Base-by-base conservation (phyloP, 2,113 vertebrate genomes). In the Chaetops frenatus region DNA sequence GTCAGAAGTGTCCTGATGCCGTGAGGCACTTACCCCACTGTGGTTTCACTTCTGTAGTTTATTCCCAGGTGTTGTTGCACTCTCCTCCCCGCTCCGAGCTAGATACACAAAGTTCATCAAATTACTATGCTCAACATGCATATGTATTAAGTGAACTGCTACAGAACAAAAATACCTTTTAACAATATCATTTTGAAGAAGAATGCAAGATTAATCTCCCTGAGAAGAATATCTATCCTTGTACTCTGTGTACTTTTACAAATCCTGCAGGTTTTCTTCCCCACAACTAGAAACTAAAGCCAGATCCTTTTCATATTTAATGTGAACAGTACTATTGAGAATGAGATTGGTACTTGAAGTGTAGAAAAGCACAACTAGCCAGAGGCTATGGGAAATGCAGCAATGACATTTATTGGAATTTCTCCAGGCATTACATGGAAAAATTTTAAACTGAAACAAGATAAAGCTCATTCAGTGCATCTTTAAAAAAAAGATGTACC, bases 351-450 rank as follows among this genome's bases (percentile, higher is more conserved):
- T 65, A 79, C 24, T 21, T 48, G 29, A 93, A 67, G 77, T 23
- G 36, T 18, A 88, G 51, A 70, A 58, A 90, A 94, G 94, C 28
- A 91, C 86, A 95, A 94, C 23, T 80, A 95, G 56, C 40, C 79
- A 56, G n/a, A 93, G 78, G 65, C 51, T 82, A 91, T 70, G 54
- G 73, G 88, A 97, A 97, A 90, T 79, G 92, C 92, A 97, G 95
- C 95, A 96, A 97, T 96, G 92, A 86, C 81, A 95, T 98, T 98
- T 98, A 98, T 98, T 98, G 94, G 92, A 98, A 96, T 97, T 95
- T 91, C 94, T 95, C 94, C 94, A 96, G 86, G 97, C 95, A 92
- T 95, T 94, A 97, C 94, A 98, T 94, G 94, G 94, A 95, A 80
- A 95, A 88, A 15, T 16, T 33, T 81, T 36, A 82, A 92, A 92